Base-by-base conservation (phyloP, 1,140 invertebrate genomes). In the Apis laboriosa region DNA sequence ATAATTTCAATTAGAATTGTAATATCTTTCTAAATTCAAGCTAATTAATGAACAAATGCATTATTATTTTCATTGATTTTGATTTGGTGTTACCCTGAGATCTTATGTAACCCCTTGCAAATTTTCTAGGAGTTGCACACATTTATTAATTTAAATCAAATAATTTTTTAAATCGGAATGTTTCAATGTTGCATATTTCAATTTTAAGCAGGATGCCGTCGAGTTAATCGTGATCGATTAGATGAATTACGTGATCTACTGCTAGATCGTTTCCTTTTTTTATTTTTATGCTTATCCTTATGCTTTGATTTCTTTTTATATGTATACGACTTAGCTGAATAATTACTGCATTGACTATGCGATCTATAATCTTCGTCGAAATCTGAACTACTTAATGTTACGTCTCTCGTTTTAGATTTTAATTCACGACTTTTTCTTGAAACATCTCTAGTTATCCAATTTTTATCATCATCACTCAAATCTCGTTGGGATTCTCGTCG, bases 151-250 rank as follows among this genome's bases (percentile, higher is more conserved):
- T 87, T 19, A 49, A 84, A 43, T 83, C 19, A 77, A 88, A 85
- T 64, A 43, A 55, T 71, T 86, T 53, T 86, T 84, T 12, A 70
- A 86, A 72, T 80, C 80, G 86, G 90, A 91, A 91, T 90, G 88
- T 90, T 90, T 91, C 3, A 71, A 71, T 68, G 66, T 68, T 11
- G 85, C 83, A 8, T 28, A 77, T 63, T 15, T 86, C 58, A 80
- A 80, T 84, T 68, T 90, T 11, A 82, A 84, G 12, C 84, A 84
- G 60, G 68, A 66, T 63, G 86, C 74, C 72, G 80, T 71, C 8
- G 84, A 73, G 73, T 79, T 71, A 79, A 53, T 80, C 70, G 81
- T 28, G 79, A 79, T 82, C 13, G 67, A 78, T 68, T 77, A 1
- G 84, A 90, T 64, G 66, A 84, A 76, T 66, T 86, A 51, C 61